phyloP scores from a whole-genome alignment of 2,113 vertebrate genomes.

The Canis aureus region DNA sequence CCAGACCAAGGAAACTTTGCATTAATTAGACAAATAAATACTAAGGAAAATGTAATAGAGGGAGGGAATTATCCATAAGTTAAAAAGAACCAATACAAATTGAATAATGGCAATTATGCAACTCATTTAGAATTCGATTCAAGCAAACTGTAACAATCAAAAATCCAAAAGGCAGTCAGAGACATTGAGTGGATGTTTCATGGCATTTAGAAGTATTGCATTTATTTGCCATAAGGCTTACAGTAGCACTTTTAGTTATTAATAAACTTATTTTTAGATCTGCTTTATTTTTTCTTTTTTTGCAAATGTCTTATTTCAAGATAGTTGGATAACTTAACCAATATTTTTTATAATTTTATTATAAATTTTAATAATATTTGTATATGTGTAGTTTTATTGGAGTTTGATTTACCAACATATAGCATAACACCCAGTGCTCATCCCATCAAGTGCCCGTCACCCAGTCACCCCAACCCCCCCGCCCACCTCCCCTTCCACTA shows the following conservation, averaged over 20 bases:
- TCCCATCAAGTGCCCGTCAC: no score
- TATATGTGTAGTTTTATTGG: no score
- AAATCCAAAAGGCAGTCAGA: neutral
- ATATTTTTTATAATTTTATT: no score
- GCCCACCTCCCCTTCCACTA: no score
- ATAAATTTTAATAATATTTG: no score
- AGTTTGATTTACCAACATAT: no score
- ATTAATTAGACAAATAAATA: conserved; percentile 17
- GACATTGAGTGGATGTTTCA: neutral
- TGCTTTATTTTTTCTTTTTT: no score
- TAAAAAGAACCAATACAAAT: neutral
- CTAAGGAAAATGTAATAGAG: neutral
- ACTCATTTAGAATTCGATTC: neutral
- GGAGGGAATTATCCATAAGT: neutral
- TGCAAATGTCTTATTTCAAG: no score
- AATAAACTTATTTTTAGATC: neutral
- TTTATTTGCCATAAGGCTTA: neutral
- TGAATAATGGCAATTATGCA: neutral
- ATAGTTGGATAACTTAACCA: no score
- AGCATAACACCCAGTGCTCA: no score
- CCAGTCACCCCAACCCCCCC: no score
- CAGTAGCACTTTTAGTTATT: neutral
- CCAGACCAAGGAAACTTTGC: neutral
- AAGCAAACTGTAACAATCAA: neutral
- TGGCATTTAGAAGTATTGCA: neutral